Evolutionary conservation across 2,888 invertebrate species (phyloP).

Genomic region (Conchocele bisecta): DNA sequence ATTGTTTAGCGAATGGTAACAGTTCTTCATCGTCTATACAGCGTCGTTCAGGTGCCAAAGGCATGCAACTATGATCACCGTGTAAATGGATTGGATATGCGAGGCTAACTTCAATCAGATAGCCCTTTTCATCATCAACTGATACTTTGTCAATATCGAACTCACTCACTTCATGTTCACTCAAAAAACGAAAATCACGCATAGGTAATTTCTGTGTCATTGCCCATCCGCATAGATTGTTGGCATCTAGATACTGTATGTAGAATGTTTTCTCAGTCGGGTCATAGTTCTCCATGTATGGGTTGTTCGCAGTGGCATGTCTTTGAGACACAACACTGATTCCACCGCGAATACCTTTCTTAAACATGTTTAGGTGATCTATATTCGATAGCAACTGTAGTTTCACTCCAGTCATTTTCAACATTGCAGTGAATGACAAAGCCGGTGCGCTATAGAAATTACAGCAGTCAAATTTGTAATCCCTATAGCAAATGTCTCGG

Average conservation of each 20-base stretch:
- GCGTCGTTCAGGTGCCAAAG: slow-evolving; percentile 67
- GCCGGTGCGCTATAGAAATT: slow-evolving; percentile 72
- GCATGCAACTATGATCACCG: slow-evolving; percentile 75
- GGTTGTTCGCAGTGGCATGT: slow-evolving; percentile 64
- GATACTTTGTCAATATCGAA: slow-evolving; percentile 29
- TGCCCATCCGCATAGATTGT: slow-evolving; percentile 46
- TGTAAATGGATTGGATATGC: slow-evolving; percentile 81
- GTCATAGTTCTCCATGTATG: slow-evolving; percentile 57
- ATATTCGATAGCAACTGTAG: slow-evolving; percentile 68
- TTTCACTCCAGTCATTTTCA: slow-evolving; percentile 66
- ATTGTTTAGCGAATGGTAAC: slow-evolving; percentile 14
- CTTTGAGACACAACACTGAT: slow-evolving; percentile 50
- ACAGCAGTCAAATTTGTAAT: slow-evolving; percentile 69
- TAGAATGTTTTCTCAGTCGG: neutral
- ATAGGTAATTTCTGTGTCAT: slow-evolving; percentile 66
- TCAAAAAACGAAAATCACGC: slow-evolving; percentile 52
- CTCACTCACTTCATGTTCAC: neutral
- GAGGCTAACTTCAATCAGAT: slow-evolving; percentile 83
- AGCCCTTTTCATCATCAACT: slow-evolving; percentile 56
- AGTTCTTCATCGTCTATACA: slow-evolving; percentile 15
- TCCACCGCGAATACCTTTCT: slow-evolving; percentile 50
- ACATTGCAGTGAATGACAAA: slow-evolving; percentile 73
- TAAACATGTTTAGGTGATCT: slow-evolving; percentile 63
- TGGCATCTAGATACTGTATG: slow-evolving; percentile 24
- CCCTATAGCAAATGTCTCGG: slow-evolving; percentile 60